A percentile compares a stretch with the other conserved stretches of the same genome.
Evolutionary conservation across 1,140 invertebrate genomes (phyloP).

Genomic region (Bombus vancouverensis): DNA sequence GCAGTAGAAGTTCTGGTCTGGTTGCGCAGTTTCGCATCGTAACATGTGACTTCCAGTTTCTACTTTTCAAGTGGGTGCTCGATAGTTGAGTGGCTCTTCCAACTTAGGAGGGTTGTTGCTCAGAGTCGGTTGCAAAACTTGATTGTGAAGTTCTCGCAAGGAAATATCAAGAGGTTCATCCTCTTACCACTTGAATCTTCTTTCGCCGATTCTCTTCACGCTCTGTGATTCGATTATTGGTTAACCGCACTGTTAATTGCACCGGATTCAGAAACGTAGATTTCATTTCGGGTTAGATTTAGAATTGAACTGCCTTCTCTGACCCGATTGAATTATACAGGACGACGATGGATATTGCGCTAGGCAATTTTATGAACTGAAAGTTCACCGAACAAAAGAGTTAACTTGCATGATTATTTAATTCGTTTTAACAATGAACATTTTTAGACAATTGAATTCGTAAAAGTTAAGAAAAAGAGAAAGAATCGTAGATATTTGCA

Average conservation of each 20-base stretch:
- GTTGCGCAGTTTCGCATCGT: not conserved
- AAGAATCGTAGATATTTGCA: not conserved
- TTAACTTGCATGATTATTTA: not conserved
- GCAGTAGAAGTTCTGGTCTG: slow-evolving; percentile 5
- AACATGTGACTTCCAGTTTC: slow-evolving; percentile 46
- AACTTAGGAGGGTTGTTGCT: not conserved
- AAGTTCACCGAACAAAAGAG: not conserved
- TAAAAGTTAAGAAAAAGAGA: not conserved
- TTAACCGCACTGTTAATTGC: not conserved
- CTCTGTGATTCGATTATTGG: not conserved
- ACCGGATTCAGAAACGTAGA: not conserved
- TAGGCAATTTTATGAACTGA: too few relatives aligned
- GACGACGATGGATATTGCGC: not conserved
- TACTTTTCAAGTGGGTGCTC: slow-evolving; percentile 42
- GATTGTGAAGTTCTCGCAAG: slow-evolving; percentile 9
- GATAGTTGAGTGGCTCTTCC: slow-evolving; percentile 27
- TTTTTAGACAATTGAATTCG: too few relatives aligned
- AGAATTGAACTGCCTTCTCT: not conserved
- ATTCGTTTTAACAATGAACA: not conserved
- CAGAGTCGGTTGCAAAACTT: slow-evolving; percentile 16
- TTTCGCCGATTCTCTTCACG: not conserved
- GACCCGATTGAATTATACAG: not conserved
- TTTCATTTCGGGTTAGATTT: not conserved
- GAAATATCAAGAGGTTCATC: not conserved
- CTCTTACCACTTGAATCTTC: not conserved